Base-by-base conservation (phyloP, 1,140 invertebrate genomes). In the Drosophila repletoides region DNA sequence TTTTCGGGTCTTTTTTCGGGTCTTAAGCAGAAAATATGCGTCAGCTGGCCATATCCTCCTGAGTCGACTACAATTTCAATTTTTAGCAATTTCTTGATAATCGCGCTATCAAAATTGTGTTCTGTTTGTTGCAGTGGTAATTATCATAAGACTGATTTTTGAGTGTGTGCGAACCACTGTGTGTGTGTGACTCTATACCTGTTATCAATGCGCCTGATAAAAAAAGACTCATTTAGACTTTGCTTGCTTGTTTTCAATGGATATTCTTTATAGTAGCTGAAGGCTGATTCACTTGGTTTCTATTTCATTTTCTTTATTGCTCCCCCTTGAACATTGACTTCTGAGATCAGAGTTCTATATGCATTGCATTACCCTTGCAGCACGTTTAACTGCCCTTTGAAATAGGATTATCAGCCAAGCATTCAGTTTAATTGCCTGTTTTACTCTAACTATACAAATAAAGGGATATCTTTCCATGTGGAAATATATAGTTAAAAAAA, bases 121-220 rank as follows among this genome's bases (percentile, higher is more conserved):
- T 40, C 21, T 21, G 21, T 41, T 38, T 22, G 53, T 4, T 58
- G 41, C 46, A 63, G 52, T 31, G 5, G 6, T 58, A 53, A 48
- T 65, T 65, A 56, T 58, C 26, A 49, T 17, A 31, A 29, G 21
- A 19, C 9, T 51, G 19, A 2, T 31, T 34, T 24, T 22, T 3
- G 24, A n/a, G 6, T 36, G 9, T 48, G 1, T 45, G 26, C n/a
- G n/a, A n/a, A n/a, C n/a, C n/a, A n/a, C n/a, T 48, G 28, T 34
- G 33, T 34, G 12, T 12, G 33, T 10, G 31, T 48, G 4, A 4
- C 21, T 31, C 12, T 38, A 22, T 34, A 10, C 22, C 33, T 33
- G 29, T 65, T 65, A 65, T 65, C 61, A 58, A 24, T 29, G 14
- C 21, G 58, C 26, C 6, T 49, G 61, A 65, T 65, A 65, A 65